Conservation (phyloP, 2,113 vertebrate genomes). For the Nothocercus nigrocapillus region DNA sequence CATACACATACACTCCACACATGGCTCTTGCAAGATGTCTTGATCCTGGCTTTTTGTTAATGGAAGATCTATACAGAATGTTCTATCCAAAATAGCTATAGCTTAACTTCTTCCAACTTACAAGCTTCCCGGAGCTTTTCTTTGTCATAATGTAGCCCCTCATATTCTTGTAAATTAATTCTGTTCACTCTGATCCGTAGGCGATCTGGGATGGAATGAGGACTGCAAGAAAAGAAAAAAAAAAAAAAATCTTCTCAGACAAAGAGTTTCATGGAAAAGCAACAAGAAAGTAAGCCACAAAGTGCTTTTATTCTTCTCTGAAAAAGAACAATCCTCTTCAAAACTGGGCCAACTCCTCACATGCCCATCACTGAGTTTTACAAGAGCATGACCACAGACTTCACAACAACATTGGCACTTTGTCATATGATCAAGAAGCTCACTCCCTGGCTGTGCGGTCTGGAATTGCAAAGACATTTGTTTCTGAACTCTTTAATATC, state of each 20-base stretch:
- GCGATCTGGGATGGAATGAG: constrained; percentile 93
- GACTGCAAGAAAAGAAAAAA: constrained; percentile 80
- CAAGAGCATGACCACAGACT: not conserved
- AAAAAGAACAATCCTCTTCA: not conserved
- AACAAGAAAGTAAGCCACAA: not conserved
- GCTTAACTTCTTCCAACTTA: constrained; percentile 77
- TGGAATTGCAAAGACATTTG: not conserved
- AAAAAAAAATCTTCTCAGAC: constrained; percentile 26
- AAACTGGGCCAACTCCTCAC: not conserved
- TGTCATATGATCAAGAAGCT: not conserved
- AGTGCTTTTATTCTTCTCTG: not conserved
- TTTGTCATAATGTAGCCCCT: constrained; percentile 94
- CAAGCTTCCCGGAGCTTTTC: constrained; percentile 95
- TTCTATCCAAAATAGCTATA: not conserved
- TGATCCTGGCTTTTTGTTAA: not conserved
- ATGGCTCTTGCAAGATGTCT: not conserved
- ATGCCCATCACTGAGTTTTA: not conserved
- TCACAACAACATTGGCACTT: not conserved
- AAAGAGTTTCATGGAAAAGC: not conserved
- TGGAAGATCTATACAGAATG: not conserved
- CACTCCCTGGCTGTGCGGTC: not conserved
- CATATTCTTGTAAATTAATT: constrained; percentile 94
- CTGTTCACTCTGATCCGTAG: constrained; percentile 95
- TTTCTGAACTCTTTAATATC: not conserved
- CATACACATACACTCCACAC: not conserved